Evolutionary conservation across 2,888 invertebrate species (phyloP).

Genomic region (Cosmorhoe ocellata): DNA sequence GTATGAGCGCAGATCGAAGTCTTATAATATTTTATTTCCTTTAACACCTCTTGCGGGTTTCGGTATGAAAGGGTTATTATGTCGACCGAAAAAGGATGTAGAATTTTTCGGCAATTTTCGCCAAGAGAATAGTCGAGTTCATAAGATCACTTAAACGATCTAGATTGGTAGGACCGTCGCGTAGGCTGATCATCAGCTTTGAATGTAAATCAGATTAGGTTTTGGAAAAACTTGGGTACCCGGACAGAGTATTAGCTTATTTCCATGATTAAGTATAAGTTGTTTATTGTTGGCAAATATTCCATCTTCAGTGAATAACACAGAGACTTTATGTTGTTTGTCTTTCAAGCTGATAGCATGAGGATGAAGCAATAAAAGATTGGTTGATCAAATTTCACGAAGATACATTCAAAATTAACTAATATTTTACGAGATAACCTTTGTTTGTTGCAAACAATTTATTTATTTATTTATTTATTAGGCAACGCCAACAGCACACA

Average conservation of each 20-base stretch:
- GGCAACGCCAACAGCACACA: no score
- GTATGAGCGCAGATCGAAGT: constrained; percentile 31
- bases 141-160: constrained; percentile 23
- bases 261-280: constrained; percentile 1
- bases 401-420: no score
- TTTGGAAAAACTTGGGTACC: constrained; percentile 1
- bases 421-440: no score
- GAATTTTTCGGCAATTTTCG: constrained; percentile 29
- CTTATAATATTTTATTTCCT: constrained; percentile 41
- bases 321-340: no score
- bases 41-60: constrained; percentile 40
- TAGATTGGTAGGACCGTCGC: constrained; percentile 9
- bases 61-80: constrained; percentile 40
- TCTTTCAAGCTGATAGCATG: no score
- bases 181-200: constrained; percentile 12
- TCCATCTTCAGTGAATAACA: no score
- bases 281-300: neutral
- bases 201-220: constrained; percentile 13
- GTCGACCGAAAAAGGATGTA: constrained; percentile 33
- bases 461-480: no score
- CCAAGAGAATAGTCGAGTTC: constrained; percentile 27
- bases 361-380: no score
- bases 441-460: no score
- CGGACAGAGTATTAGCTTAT: neutral
- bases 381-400: no score